phyloP scores from a whole-genome alignment of 2,888 invertebrate genomes.

The Pristionchus fissidentatus region DNA sequence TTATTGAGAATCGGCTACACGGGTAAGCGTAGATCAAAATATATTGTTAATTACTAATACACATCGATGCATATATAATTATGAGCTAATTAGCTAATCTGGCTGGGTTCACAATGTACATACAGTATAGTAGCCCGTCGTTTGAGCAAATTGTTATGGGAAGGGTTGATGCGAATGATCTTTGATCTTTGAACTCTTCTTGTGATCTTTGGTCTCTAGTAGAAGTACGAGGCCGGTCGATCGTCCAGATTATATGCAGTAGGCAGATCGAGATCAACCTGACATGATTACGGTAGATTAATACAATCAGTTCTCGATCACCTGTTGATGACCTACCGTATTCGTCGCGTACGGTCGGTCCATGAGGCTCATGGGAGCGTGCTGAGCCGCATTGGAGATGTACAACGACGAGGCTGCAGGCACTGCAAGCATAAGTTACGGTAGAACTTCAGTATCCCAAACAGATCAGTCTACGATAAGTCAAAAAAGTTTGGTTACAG shows the following conservation, averaged over 20 bases:
- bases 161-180: background rate
- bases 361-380: constrained; percentile 45
- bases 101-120: constrained; percentile 31
- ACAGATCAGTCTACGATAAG: background rate
- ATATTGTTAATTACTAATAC: constrained; percentile 39
- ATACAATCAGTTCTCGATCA: constrained; percentile 49
- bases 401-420: constrained; percentile 46
- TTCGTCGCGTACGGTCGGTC: constrained; percentile 65
- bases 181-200: constrained; percentile 30
- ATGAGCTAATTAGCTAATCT: constrained; percentile 17
- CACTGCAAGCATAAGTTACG: constrained; percentile 27
- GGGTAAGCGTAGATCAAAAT: background rate
- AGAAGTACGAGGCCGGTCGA: constrained; percentile 69
- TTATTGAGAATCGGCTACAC: constrained; percentile 1
- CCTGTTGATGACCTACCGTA: background rate
- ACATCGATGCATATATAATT: constrained; percentile 36
- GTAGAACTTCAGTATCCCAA: background rate
- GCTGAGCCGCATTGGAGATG: constrained; percentile 24
- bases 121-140: constrained; percentile 38
- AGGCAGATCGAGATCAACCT: constrained; percentile 71
- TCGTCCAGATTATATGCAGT: constrained; percentile 72
- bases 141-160: constrained; percentile 40
- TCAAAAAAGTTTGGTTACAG: background rate
- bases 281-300: background rate
- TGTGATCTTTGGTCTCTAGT: constrained; percentile 50